Conservation (phyloP, 2,797 vertebrate genomes). For the Heterohyrax brucei region DNA sequence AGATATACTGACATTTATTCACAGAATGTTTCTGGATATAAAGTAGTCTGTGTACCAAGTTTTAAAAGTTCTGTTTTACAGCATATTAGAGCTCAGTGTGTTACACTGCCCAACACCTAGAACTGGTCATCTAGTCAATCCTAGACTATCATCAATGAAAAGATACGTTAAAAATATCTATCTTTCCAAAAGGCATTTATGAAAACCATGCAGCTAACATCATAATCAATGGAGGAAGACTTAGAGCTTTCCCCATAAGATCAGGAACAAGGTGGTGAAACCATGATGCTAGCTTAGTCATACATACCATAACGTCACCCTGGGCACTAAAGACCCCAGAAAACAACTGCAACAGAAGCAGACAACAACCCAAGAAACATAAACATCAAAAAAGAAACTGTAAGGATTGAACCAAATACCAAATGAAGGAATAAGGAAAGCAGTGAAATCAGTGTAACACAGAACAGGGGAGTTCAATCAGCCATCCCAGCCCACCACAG, state of each 20-base stretch:
- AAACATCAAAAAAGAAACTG: no score
- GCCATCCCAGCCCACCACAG: no score
- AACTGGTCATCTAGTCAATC: neutral
- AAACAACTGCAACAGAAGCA: no score
- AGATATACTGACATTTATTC: neutral
- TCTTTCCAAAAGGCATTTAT: neutral
- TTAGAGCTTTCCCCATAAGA: neutral
- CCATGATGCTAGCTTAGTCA: no score
- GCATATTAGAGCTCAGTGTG: slow-evolving; percentile 27
- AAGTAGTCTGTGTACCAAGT: neutral
- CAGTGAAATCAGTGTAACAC: no score
- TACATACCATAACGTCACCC: no score
- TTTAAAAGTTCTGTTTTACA: slow-evolving; percentile 29
- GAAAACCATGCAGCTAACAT: neutral
- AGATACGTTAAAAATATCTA: slow-evolving; percentile 17
- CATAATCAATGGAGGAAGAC: neutral
- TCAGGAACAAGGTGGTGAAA: neutral
- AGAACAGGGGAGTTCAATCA: no score
- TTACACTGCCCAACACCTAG: neutral
- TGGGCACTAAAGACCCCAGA: no score
- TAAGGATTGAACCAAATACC: no score
- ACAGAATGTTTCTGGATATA: slow-evolving; percentile 58
- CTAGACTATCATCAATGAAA: slow-evolving; percentile 40
- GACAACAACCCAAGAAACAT: no score
- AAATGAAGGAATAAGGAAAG: no score